Evolutionary conservation across 2,797 vertebrate species (phyloP), one percentile per base, ranked within the genome.

Genomic region (Epinephelus coioides): DNA sequence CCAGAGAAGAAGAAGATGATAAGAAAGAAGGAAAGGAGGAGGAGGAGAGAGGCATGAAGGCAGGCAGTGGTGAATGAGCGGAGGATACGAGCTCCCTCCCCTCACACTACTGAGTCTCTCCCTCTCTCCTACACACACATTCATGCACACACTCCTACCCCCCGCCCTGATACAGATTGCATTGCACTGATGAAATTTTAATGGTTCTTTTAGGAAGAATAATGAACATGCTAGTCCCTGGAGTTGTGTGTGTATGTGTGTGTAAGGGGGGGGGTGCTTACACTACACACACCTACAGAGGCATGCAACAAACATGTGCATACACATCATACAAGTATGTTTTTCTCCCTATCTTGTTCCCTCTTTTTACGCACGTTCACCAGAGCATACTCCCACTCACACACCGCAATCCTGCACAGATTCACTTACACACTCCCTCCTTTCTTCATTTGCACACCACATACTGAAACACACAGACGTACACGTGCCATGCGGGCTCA

Each of bases 111-210:
- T 68, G 68, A 78, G 57, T 80, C 64, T 78, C 84, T 79, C 81
- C 69, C 79, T 50, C 65, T 46, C 78, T 59, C 75, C 54, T 44
- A 70, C 73, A 62, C 69, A 50, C 68, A 66, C 68, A 72, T 46
- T 19, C 54, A 21, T 30, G 21, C 65, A 76, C 85, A 66, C 81
- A 78, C 85, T 77, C 88, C 84, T 67, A 78, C 90, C 90, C 89
- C 90, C 89, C 83, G 79, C 92, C 90, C 89, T 68, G 94, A 86
- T 88, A 88, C 90, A 91, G 91, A 95, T 95, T 92, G 92, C 90
- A 90, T 94, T 95, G 92, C 94, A 93, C 84, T 96, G 95, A 96
- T 91, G 95, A 96, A 96, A 97, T 96, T 97, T 95, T 96, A 97
- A 96, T 95, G 91, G 92, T 92, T 95, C 94, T 96, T 95, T 95